These are phyloP conservation scores for Hylyphantes graminicola DNA, from an alignment of 1,140 invertebrate species.

Conservation along the genomic window DNA sequence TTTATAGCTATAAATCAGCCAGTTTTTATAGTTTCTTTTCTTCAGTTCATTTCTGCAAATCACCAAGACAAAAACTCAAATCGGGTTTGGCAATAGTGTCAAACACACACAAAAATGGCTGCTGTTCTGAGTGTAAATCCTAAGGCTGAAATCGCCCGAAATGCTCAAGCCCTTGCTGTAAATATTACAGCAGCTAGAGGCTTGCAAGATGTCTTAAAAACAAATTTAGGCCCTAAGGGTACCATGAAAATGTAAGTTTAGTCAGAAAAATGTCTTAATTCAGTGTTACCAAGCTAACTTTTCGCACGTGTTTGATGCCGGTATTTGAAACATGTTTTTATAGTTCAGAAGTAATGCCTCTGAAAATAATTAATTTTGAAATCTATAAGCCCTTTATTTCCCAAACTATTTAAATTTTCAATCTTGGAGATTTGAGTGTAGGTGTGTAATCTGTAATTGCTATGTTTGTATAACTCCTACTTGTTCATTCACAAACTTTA, in stretches of 20 bases:
- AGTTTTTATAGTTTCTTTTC: too few relatives aligned
- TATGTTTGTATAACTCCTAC: too few relatives aligned
- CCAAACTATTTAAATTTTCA: too few relatives aligned
- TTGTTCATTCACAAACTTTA: too few relatives aligned
- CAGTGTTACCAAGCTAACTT: neutral
- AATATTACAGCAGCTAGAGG: conserved; percentile 98
- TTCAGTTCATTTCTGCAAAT: too few relatives aligned
- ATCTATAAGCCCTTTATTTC: too few relatives aligned
- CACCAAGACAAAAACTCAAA: too few relatives aligned
- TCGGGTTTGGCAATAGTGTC: too few relatives aligned
- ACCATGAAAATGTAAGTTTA: conserved; percentile 98
- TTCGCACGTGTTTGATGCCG: conserved; percentile 43
- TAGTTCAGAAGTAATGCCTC: neutral
- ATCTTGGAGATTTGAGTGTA: too few relatives aligned
- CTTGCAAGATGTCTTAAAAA: conserved; percentile 98
- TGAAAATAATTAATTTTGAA: too few relatives aligned
- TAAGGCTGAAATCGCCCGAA: conserved; percentile 98
- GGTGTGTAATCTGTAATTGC: too few relatives aligned
- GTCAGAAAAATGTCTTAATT: neutral
- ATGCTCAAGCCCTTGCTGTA: conserved; percentile 93
- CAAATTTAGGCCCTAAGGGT: conserved; percentile 98
- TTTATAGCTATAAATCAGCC: too few relatives aligned
- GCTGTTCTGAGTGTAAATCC: conserved; percentile 97
- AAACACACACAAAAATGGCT: conserved; percentile 76
- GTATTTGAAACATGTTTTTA: conserved; percentile 1